Evolutionary conservation across 2,113 vertebrate species (phyloP), one percentile per base, ranked within the genome.

Genomic region (Rutilus rutilus): DNA sequence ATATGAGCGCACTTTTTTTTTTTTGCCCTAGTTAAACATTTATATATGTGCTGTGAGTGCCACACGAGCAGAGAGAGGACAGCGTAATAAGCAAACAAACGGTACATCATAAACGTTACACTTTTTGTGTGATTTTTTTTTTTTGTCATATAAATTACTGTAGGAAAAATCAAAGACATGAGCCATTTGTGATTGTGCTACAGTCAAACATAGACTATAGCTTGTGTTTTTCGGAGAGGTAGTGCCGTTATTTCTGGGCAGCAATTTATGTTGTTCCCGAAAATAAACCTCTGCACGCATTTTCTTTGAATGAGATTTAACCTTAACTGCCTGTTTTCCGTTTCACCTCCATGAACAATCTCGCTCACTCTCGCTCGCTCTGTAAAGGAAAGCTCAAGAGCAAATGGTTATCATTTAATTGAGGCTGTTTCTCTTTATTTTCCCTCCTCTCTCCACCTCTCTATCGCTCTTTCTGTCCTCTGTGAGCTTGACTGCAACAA

Each of bases 321-420:
- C 50, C 57, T 85, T 42, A 78, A 57, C 69, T 78, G 62, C 19
- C 36, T 9, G 42, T 78, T 84, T 9, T 67, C 73, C 82, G 42
- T 45, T 11, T 59, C 81, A 59, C 27, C 36, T 76, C 7, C 33
- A 59, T 42, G n/a, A 21, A 21, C 54, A 57, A 69, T 69, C 67
- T 27, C 62, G 21, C 74, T 50, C 42, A 62, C 33, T 73, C 33
- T n/a, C 62, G 4, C 33, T 57, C 19, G 47, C 60, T 85, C 45
- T 62, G 60, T 82, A 25, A 30, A 83, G 65, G 71, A 80, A 64
- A 82, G 23, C 83, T 82, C 73, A 64, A 57, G 54, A 85, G 74
- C 74, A 83, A 85, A 83, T 82, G 77, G 88, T 89, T 87, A 82
- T 85, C 88, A 87, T 89, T 87, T 87, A 89, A 87, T 75, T 87